Percentiles rank a stretch among this genome's conserved stretches.
These are phyloP conservation scores for Anisognathus igniventris DNA, from an alignment of 2,797 vertebrate species.

Conservation along the genomic window DNA sequence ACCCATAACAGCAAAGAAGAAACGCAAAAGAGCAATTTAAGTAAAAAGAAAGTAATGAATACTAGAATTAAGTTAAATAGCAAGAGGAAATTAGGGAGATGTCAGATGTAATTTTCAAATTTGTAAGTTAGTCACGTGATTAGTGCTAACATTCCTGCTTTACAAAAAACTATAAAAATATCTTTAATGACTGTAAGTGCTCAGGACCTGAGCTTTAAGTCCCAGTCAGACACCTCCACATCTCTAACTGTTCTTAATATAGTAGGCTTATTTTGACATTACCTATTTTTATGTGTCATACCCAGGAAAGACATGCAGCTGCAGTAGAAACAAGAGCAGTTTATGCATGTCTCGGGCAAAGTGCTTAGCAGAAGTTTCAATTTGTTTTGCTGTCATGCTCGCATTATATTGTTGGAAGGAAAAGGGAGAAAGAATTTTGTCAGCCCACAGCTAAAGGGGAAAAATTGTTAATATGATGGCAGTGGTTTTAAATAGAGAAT, in stretches of 20 bases:
- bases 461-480: not conserved
- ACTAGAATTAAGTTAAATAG: conserved; percentile 2
- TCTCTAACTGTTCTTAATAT: not conserved
- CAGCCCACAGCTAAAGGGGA: not conserved
- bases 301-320: not conserved
- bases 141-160: not conserved
- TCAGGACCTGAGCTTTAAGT: not conserved
- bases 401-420: not conserved
- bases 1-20: not conserved
- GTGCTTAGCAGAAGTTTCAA: not conserved
- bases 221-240: not conserved
- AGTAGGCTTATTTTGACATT: conserved; percentile 20
- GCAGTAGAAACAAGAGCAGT: not conserved
- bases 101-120: not conserved
- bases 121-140: not conserved
- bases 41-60: not conserved
- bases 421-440: not conserved
- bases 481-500: not conserved
- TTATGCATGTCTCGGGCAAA: not conserved
- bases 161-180: not conserved
- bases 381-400: not conserved
- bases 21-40: not conserved
- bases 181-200: not conserved
- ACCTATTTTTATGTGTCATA: not conserved
- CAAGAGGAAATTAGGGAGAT: not conserved